Evolutionary conservation across 2,888 invertebrate species (phyloP).

Genomic region (Cyaniris semiargus): DNA sequence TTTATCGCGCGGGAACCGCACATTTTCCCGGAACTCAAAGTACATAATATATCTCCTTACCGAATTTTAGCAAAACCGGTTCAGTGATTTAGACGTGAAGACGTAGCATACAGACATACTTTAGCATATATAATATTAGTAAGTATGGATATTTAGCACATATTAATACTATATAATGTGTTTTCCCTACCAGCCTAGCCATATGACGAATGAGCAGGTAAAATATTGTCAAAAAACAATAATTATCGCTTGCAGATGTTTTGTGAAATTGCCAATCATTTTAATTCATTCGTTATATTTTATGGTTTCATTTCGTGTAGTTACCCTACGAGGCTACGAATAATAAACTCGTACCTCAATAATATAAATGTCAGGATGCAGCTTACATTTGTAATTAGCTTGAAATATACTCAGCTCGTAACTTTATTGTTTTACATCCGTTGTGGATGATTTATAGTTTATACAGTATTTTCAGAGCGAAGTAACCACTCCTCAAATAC

Average conservation of each 20-base stretch:
- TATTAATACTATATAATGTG: no score
- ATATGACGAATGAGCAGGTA: background rate
- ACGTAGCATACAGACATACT: no score
- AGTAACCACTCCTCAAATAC: no score
- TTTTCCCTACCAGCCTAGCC: background rate
- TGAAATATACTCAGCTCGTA: background rate
- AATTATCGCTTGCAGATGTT: background rate
- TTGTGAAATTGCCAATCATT: constrained; percentile 16
- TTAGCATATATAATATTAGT: no score
- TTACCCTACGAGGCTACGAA: background rate
- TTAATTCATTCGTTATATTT: constrained; percentile 10
- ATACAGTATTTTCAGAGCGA: no score
- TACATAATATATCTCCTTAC: no score
- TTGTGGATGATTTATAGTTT: no score
- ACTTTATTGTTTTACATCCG: background rate
- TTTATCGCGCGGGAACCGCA: no score
- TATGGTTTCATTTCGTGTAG: constrained; percentile 15
- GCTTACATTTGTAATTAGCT: constrained; percentile 2
- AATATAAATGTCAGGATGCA: constrained; percentile 8
- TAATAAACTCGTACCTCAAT: background rate
- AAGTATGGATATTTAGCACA: no score
- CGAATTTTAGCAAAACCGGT: no score
- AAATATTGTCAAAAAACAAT: background rate
- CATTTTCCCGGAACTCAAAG: no score
- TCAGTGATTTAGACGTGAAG: no score